Evolutionary conservation across 2,113 vertebrate species (phyloP).

Genomic region (Otis tarda): DNA sequence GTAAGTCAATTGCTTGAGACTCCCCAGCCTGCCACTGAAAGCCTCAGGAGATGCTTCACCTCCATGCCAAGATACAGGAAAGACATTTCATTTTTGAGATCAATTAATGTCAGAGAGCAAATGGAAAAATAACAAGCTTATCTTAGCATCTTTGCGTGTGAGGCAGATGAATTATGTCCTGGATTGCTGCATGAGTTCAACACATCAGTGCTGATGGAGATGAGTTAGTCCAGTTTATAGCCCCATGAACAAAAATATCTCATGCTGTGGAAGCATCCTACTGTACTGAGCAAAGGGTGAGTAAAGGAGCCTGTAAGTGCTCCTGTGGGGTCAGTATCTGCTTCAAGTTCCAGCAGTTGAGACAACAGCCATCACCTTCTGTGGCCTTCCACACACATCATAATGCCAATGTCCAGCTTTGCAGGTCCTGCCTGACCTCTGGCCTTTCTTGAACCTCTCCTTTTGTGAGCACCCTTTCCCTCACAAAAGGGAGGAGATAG

Average conservation of each 20-base stretch:
- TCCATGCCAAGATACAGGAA: background rate
- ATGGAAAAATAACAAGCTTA: background rate
- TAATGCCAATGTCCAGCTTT: background rate
- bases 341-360: background rate
- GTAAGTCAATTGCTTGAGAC: background rate
- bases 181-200: background rate
- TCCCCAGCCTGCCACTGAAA: background rate
- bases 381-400: background rate
- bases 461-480: background rate
- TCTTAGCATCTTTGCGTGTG: background rate
- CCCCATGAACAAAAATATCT: background rate
- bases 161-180: background rate
- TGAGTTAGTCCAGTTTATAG: background rate
- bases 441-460: fast-evolving
- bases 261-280: background rate
- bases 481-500: too few species aligned
- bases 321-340: background rate
- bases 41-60: background rate
- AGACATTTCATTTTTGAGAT: background rate
- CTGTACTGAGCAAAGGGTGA: background rate
- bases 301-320: background rate
- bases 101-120: background rate
- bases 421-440: background rate
- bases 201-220: background rate
- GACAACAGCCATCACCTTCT: background rate